Conservation (phyloP, 2,888 invertebrate species). For the Lepeophtheirus nordmannii region DNA sequence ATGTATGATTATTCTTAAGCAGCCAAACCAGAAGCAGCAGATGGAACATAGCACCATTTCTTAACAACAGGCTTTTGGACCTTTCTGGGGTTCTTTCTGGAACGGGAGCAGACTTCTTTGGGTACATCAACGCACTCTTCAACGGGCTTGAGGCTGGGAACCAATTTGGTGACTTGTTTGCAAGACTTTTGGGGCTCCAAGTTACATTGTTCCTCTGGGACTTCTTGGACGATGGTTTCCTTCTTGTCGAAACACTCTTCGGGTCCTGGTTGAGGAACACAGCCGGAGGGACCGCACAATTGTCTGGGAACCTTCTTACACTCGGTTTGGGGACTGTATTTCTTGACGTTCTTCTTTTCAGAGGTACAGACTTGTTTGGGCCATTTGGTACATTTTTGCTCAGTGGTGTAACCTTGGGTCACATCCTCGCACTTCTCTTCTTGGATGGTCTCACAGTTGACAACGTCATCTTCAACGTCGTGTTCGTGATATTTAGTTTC, state of each 20-base stretch:
- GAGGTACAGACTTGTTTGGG: slow-evolving; percentile 14
- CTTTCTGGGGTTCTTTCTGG: slow-evolving; percentile 15
- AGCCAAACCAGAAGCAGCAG: slow-evolving; percentile 8
- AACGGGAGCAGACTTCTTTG: slow-evolving; percentile 10
- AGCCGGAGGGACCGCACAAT: slow-evolving; percentile 17
- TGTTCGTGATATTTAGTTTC: slow-evolving; percentile 21
- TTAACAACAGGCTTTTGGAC: slow-evolving; percentile 13
- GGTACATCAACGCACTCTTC: slow-evolving; percentile 15
- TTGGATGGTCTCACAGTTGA: slow-evolving; percentile 14
- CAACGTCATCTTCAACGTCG: slow-evolving; percentile 20
- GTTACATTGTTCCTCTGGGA: slow-evolving; percentile 7
- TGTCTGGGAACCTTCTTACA: slow-evolving; percentile 18
- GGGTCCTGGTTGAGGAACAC: slow-evolving; percentile 7
- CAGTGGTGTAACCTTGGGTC: slow-evolving; percentile 17
- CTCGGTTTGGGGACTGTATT: slow-evolving; percentile 19
- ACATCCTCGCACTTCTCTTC: slow-evolving; percentile 20
- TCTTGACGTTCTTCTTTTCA: slow-evolving; percentile 20
- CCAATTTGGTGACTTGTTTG: slow-evolving; percentile 17
- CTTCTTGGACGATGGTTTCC: slow-evolving; percentile 17
- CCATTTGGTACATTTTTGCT: slow-evolving; percentile 21
- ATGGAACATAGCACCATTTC: slow-evolving; percentile 20
- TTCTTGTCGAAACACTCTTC: slow-evolving; percentile 19
- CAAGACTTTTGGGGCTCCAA: slow-evolving; percentile 5
- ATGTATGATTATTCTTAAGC: neutral
- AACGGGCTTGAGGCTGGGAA: slow-evolving; percentile 15